A percentile compares a stretch with the other conserved stretches of the same genome.
Conservation (phyloP, 2,797 vertebrate species). For the Chelmon rostratus region DNA sequence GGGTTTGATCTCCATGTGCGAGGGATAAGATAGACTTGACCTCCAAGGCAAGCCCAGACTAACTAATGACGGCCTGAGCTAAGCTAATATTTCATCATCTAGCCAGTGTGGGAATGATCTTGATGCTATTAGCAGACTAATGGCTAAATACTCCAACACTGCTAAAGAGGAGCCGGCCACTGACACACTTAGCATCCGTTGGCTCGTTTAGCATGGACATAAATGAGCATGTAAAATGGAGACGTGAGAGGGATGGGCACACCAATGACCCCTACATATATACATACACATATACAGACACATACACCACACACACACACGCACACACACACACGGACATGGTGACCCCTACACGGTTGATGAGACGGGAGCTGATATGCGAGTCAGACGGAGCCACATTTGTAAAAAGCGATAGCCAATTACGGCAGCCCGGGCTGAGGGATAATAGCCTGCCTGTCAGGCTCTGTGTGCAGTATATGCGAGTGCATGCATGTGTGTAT, state of each 20-base stretch:
- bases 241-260: slow-evolving; percentile 79
- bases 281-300: slow-evolving; percentile 47
- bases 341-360: slow-evolving; percentile 84
- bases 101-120: slow-evolving; percentile 78
- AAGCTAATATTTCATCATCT: slow-evolving; percentile 87
- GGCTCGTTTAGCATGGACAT: slow-evolving; percentile 80
- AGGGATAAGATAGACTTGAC: slow-evolving; percentile 75
- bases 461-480: slow-evolving; percentile 75
- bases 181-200: slow-evolving; percentile 76
- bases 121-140: slow-evolving; percentile 83
- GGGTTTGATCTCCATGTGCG: slow-evolving; percentile 51
- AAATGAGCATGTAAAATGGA: slow-evolving; percentile 79
- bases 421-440: slow-evolving; percentile 86
- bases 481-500: slow-evolving; percentile 61
- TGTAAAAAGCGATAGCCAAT: slow-evolving; percentile 91
- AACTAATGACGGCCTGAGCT: slow-evolving; percentile 78
- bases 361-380: slow-evolving; percentile 84
- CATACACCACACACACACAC: slow-evolving; percentile 35
- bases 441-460: slow-evolving; percentile 90
- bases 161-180: slow-evolving; percentile 75
- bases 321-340: slow-evolving; percentile 62
- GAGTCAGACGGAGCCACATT: slow-evolving; percentile 86
- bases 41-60: slow-evolving; percentile 79
- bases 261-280: slow-evolving; percentile 75
- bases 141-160: slow-evolving; percentile 81